Percentiles rank a stretch among this genome's conserved stretches.
Evolutionary conservation across 2,888 invertebrate genomes (phyloP).

Genomic region (Megaustenia siamemsis): DNA sequence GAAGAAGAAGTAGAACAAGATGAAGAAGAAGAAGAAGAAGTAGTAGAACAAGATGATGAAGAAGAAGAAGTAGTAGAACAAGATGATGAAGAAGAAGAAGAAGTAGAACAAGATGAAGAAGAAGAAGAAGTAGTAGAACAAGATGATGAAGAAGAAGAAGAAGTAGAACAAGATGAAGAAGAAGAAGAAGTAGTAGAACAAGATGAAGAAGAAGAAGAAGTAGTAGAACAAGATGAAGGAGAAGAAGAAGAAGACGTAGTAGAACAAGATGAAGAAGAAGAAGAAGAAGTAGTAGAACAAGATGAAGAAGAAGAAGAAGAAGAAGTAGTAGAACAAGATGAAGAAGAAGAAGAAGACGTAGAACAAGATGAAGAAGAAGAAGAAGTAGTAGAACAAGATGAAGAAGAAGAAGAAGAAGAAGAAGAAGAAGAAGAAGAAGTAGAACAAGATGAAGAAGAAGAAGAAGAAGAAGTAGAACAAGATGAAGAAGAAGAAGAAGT

Average conservation of each 20-base stretch:
- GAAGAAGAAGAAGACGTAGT: too few relatives aligned
- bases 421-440: conserved; percentile 19
- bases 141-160: conserved; percentile 21
- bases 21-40: neutral
- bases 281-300: conserved; percentile 12
- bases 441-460: conserved; percentile 14
- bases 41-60: too few relatives aligned
- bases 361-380: conserved; percentile 16
- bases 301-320: conserved; percentile 31
- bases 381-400: conserved; percentile 20
- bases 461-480: conserved; percentile 17
- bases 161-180: conserved; percentile 17
- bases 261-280: conserved; percentile 16
- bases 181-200: conserved; percentile 11
- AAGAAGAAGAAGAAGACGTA: too few relatives aligned
- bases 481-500: conserved; percentile 21
- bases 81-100: too few relatives aligned
- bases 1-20: conserved; percentile 2
- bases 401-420: conserved; percentile 21
- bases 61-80: too few relatives aligned
- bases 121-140: conserved; percentile 19
- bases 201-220: conserved; percentile 6
- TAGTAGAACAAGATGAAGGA: neutral
- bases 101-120: neutral
- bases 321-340: neutral